phyloP scores from a whole-genome alignment of 53 echinoderm and acorn worm genomes.

The Pentamera pediparva region DNA sequence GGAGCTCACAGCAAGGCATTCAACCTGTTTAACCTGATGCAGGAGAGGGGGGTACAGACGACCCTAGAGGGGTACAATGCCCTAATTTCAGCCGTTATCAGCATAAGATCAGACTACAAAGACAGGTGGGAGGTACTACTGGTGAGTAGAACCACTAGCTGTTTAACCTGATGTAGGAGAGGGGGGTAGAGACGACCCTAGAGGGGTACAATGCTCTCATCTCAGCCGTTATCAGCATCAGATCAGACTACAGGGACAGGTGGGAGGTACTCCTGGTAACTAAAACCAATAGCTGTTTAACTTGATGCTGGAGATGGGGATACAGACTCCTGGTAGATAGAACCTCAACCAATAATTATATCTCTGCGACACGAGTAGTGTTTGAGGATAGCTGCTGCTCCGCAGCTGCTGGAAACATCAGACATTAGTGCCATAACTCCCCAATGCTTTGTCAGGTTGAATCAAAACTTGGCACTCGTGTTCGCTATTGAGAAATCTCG shows the following conservation, averaged over 20 bases:
- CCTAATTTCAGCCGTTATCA: constrained; percentile 57
- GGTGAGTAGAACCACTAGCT: constrained; percentile 74
- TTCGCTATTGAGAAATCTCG: too few species aligned
- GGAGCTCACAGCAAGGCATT: constrained; percentile 65
- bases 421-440: too few species aligned
- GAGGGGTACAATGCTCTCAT: constrained; percentile 79
- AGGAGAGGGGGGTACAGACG: constrained; percentile 61
- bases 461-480: too few species aligned
- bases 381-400: too few species aligned
- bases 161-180: constrained; percentile 93
- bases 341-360: too few species aligned
- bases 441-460: too few species aligned
- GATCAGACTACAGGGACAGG: constrained; percentile 58
- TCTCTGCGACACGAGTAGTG: too few species aligned
- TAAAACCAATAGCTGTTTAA: too few species aligned
- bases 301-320: too few species aligned
- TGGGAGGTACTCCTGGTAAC: constrained; percentile 77
- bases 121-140: constrained; percentile 69
- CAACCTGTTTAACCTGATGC: constrained; percentile 89
- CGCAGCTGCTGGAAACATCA: too few species aligned
- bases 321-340: too few species aligned
- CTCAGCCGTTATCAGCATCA: constrained; percentile 51
- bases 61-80: constrained; percentile 68
- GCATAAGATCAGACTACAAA: constrained; percentile 58
- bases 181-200: constrained; percentile 50